phyloP scores from a whole-genome alignment of 2,888 invertebrate species.

The Galerucella calmariensis region DNA sequence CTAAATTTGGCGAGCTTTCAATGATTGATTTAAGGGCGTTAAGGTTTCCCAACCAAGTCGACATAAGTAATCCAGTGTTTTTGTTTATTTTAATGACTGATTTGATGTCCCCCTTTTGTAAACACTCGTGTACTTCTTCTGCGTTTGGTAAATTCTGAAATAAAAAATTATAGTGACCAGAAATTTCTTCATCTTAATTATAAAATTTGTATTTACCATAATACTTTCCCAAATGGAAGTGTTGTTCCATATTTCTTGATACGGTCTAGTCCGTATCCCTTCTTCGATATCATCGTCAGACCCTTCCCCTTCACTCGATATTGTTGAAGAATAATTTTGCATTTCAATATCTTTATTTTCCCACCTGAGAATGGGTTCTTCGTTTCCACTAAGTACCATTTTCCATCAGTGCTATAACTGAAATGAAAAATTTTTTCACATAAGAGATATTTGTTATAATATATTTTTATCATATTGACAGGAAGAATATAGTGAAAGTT shows the following conservation, averaged over 20 bases:
- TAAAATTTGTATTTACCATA: conserved; percentile 52
- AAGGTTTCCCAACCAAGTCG: conserved; percentile 72
- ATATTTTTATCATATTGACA: too few species aligned
- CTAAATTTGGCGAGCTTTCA: conserved; percentile 25
- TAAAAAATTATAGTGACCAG: background rate
- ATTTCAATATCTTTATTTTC: conserved; percentile 43
- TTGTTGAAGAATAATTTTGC: conserved; percentile 52
- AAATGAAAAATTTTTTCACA: background rate
- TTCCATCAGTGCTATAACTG: background rate
- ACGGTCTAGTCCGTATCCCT: conserved; percentile 50
- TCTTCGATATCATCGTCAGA: conserved; percentile 61
- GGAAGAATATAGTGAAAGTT: too few species aligned
- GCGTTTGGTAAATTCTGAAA: conserved; percentile 65
- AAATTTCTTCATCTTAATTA: background rate
- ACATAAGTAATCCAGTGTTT: conserved; percentile 70
- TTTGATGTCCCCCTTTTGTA: conserved; percentile 63
- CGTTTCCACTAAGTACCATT: conserved; percentile 1
- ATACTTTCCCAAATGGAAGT: conserved; percentile 54
- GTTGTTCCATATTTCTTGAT: conserved; percentile 61
- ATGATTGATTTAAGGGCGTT: conserved; percentile 65
- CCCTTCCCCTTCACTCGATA: conserved; percentile 70
- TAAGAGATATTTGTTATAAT: too few species aligned
- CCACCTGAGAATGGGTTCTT: conserved; percentile 41
- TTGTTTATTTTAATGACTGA: conserved; percentile 64
- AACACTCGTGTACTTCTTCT: conserved; percentile 54